These are phyloP conservation scores for Ceryle rudis DNA, from an alignment of 2,797 vertebrate genomes.

Conservation along the genomic window DNA sequence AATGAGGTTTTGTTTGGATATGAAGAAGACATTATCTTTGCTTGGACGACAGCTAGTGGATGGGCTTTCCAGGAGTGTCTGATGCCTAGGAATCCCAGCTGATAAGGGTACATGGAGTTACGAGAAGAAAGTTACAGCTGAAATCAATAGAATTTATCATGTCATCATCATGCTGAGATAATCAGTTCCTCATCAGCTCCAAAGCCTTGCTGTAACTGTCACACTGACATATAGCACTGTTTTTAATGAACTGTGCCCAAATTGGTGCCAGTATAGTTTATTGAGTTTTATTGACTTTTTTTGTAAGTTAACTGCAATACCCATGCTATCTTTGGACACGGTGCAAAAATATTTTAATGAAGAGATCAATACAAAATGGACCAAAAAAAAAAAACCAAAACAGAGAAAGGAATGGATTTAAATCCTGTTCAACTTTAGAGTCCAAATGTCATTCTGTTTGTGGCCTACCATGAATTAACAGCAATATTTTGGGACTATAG, in stretches of 20 bases:
- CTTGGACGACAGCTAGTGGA: background rate
- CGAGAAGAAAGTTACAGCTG: background rate
- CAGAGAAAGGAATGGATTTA: background rate
- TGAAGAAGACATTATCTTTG: background rate
- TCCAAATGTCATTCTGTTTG: background rate
- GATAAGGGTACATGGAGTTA: background rate
- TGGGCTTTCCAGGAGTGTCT: background rate
- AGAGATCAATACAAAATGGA: background rate
- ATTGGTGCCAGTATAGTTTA: background rate
- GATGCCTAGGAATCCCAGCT: background rate
- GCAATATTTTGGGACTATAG: background rate
- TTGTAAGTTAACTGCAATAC: background rate
- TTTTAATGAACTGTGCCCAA: background rate
- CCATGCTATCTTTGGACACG: background rate
- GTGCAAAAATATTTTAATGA: background rate
- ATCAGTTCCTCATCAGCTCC: background rate
- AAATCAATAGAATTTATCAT: background rate
- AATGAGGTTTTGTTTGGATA: background rate
- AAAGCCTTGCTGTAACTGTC: background rate
- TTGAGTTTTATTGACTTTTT: background rate
- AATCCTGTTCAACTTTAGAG: background rate
- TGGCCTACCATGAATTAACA: background rate
- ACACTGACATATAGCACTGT: background rate
- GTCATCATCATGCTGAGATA: background rate
- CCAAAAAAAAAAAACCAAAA: background rate